Conservation (phyloP, 2,113 vertebrate genomes). For the Numenius arquata region DNA sequence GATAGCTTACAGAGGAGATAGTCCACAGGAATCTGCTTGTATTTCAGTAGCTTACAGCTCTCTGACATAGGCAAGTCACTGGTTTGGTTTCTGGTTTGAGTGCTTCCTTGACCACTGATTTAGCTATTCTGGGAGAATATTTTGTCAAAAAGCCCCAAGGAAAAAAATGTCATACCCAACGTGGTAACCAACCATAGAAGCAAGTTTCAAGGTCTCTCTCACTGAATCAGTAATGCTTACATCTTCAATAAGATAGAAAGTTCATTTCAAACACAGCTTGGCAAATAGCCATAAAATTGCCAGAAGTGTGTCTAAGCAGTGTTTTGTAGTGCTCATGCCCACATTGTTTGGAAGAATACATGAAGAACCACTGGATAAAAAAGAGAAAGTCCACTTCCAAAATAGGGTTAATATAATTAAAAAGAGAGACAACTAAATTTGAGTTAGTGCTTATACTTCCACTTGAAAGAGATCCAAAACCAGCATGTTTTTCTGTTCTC, state of each 20-base stretch:
- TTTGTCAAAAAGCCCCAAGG: background rate
- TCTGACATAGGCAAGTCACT: background rate
- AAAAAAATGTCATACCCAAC: background rate
- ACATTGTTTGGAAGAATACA: background rate
- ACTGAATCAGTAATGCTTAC: background rate
- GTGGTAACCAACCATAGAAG: background rate
- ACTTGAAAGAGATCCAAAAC: background rate
- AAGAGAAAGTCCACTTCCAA: background rate
- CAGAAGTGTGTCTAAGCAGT: background rate
- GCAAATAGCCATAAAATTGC: background rate
- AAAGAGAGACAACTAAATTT: background rate
- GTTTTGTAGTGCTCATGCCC: background rate
- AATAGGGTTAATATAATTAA: background rate
- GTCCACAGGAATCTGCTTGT: background rate
- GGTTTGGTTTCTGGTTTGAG: background rate
- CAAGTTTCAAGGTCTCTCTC: background rate
- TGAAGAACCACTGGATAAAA: background rate
- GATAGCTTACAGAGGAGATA: background rate
- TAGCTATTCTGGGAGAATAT: background rate
- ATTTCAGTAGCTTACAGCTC: background rate
- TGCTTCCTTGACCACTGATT: background rate
- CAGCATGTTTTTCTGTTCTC: background rate
- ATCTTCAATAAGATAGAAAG: background rate
- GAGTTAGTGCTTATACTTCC: background rate
- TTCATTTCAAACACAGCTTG: background rate